Base-by-base conservation (phyloP, 2,113 vertebrate species). In the Promerops cafer region DNA sequence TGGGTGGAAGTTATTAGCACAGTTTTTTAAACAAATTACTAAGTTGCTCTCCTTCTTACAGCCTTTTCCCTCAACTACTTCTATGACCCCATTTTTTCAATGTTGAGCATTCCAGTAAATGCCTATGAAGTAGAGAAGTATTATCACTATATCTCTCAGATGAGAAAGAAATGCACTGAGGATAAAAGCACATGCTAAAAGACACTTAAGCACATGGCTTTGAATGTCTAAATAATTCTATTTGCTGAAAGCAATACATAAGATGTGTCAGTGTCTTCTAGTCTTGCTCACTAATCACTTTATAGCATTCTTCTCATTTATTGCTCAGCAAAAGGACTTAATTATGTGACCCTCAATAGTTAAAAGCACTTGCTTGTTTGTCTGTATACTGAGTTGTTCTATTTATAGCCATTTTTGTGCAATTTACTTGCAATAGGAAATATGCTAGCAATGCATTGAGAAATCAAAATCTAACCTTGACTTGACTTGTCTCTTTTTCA, bases 341-440 rank as follows among this genome's bases (percentile, higher is more conserved):
- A 93, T 80, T 63, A 70, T 6, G 9, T 83, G 54, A 44, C 45
- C 10, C 13, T 70, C 35, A 77, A 35, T 1, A 80, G 50, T 31
- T 59, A 72, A 79, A 85, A 91, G 45, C 42, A 83, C 39, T 91
- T 93, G 16, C 20, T 66, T 17, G 12, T 88, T 86, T 68, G 21
- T 56, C 65, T 61, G 31, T 3, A 1, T 45, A 42, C 28, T 11
- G 11, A 61, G 28, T 60, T 66, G 12, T 31, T 80, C 76, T 89
- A 78, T 90, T 95, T 89, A 64, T 60, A 81, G 74, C 1, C 0
- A 39, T 64, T 90, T 88, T 90, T 83, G 9, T 81, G 85, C 85
- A 95, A 94, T 59, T 82, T 85, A 61, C 23, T 91, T 93, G 83
- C 68, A 90, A 44, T 53, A 87, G 19, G 45, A 94, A 84, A 75